These are phyloP conservation scores for Tretioscincus oriximinensis DNA, from an alignment of 2,113 vertebrate species.

Conservation along the genomic window DNA sequence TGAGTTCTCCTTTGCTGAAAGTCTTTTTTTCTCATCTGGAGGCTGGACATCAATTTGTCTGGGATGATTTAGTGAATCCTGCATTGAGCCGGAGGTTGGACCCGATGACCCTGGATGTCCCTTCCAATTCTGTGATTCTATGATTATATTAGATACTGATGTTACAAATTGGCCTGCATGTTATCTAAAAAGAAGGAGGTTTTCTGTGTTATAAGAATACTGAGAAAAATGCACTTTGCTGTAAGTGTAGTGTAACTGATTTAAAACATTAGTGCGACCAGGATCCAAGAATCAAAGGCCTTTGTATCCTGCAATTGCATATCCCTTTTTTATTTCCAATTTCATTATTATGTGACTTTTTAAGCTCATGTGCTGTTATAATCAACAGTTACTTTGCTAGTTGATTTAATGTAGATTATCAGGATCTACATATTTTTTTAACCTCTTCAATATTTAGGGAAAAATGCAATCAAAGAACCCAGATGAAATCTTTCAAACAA, in stretches of 20 bases:
- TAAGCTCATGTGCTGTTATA: not conserved
- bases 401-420: not conserved
- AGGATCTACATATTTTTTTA: conserved; percentile 1
- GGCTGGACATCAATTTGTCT: too few species aligned
- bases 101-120: too few species aligned
- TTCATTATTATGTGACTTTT: not conserved
- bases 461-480: not conserved
- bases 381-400: not conserved
- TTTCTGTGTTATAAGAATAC: too few species aligned
- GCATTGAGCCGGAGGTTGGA: too few species aligned
- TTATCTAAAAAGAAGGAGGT: too few species aligned
- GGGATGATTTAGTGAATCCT: too few species aligned
- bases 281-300: conserved; percentile 21
- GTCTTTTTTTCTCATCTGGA: too few species aligned
- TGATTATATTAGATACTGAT: not conserved
- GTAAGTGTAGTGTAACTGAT: too few species aligned
- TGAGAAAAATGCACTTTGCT: too few species aligned
- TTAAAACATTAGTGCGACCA: too few species aligned
- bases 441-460: not conserved
- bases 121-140: too few species aligned
- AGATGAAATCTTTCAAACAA: not conserved
- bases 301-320: conserved; percentile 12
- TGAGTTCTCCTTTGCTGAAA: too few species aligned
- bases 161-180: conserved; percentile 8
- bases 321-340: not conserved